phyloP scores from a whole-genome alignment of 2,797 vertebrate species.

The Miichthys miiuy region DNA sequence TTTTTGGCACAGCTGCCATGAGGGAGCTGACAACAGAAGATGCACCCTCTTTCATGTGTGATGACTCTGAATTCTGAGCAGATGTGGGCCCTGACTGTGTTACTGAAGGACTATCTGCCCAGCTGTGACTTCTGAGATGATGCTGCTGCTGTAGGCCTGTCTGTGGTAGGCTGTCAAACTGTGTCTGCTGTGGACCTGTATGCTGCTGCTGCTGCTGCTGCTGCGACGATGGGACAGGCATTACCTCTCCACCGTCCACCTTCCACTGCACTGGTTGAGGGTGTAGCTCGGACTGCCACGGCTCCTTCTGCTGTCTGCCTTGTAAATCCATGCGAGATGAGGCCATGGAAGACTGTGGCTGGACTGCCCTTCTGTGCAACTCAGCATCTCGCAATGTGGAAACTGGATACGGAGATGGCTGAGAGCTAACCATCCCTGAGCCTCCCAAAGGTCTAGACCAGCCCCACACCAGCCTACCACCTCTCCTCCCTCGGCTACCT shows the following conservation, averaged over 20 bases:
- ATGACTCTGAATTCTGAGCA: conserved; percentile 62
- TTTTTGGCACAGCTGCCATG: conserved; percentile 53
- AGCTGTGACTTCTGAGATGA: conserved; percentile 66
- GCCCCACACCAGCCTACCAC: conserved; percentile 61
- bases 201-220: conserved; percentile 65
- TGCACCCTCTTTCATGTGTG: conserved; percentile 57
- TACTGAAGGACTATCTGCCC: conserved; percentile 61
- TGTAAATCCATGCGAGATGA: conserved; percentile 60
- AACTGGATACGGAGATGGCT: conserved; percentile 53
- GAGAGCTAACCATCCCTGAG: conserved; percentile 51
- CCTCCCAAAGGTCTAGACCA: conserved; percentile 69
- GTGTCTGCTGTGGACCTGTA: conserved; percentile 40
- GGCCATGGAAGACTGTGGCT: conserved; percentile 62
- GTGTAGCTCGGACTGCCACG: conserved; percentile 56
- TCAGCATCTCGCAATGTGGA: conserved; percentile 64
- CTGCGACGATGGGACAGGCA: conserved; percentile 68
- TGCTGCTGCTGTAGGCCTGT: conserved; percentile 58
- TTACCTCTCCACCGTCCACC: conserved; percentile 76
- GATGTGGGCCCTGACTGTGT: conserved; percentile 56
- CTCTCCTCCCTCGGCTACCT: conserved; percentile 71
- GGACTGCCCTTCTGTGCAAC: conserved; percentile 60
- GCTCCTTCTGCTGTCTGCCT: conserved; percentile 64
- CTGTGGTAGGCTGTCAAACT: conserved; percentile 53
- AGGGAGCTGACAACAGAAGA: conserved; percentile 52
- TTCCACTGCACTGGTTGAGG: conserved; percentile 78